These are phyloP conservation scores for Uloborus diversus DNA, from an alignment of 1,140 invertebrate species.

Conservation along the genomic window DNA sequence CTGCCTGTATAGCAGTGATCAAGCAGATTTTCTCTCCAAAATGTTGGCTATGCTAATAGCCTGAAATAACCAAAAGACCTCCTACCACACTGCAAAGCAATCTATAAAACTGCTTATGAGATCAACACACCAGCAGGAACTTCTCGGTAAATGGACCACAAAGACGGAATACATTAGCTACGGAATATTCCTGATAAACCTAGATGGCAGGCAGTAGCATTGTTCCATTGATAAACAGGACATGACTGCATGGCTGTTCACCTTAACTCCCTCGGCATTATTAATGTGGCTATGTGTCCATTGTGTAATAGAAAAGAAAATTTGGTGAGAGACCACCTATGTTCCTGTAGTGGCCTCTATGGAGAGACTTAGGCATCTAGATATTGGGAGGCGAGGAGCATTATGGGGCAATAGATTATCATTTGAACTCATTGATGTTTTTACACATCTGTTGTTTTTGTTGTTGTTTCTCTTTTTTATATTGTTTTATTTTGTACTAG, in stretches of 20 bases:
- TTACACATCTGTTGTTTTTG: not conserved
- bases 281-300: not conserved
- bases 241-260: not conserved
- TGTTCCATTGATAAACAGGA: not conserved
- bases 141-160: not conserved
- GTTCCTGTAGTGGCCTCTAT: not conserved
- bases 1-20: not conserved
- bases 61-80: not conserved
- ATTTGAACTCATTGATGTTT: not conserved
- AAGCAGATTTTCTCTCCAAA: not conserved
- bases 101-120: not conserved
- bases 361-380: not conserved
- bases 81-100: not conserved
- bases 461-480: no score
- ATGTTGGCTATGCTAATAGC: not conserved
- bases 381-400: not conserved
- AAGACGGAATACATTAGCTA: not conserved
- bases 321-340: not conserved
- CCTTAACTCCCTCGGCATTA: not conserved
- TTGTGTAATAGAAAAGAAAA: not conserved
- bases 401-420: not conserved
- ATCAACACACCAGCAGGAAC: not conserved
- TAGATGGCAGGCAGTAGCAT: not conserved
- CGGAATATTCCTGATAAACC: not conserved
- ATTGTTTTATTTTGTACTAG: no score